These are phyloP conservation scores for Euura saliciscinereae DNA, from an alignment of 1,140 invertebrate species.

Conservation along the genomic window DNA sequence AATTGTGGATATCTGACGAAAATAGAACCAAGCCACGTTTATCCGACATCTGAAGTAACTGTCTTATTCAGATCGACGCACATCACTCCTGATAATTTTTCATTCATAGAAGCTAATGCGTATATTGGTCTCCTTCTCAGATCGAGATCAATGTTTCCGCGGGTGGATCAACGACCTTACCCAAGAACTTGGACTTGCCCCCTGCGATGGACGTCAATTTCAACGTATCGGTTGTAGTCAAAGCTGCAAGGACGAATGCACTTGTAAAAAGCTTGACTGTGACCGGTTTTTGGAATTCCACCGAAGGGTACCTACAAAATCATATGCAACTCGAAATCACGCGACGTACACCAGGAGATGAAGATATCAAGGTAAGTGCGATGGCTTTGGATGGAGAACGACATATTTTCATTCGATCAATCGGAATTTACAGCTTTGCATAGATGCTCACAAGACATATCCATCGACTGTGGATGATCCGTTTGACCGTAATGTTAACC, in stretches of 20 bases:
- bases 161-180: slow-evolving; percentile 22
- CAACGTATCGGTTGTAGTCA: slow-evolving; percentile 34
- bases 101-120: too few relatives aligned
- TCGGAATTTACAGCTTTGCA: slow-evolving; percentile 41
- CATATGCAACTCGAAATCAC: slow-evolving; percentile 42
- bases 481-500: slow-evolving; percentile 19
- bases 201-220: slow-evolving; percentile 28
- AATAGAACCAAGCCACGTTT: slow-evolving; percentile 31
- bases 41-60: slow-evolving; percentile 36
- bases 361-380: slow-evolving; percentile 39
- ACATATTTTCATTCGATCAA: background rate
- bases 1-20: slow-evolving; percentile 35
- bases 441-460: slow-evolving; percentile 45
- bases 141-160: too few relatives aligned
- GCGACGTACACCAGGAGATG: slow-evolving; percentile 41
- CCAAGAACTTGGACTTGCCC: slow-evolving; percentile 16
- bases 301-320: slow-evolving; percentile 37
- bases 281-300: slow-evolving; percentile 39
- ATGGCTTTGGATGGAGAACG: background rate
- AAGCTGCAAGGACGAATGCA: slow-evolving; percentile 29
- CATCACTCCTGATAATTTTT: too few relatives aligned
- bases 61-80: too few relatives aligned
- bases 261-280: slow-evolving; percentile 44
- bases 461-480: slow-evolving; percentile 22
- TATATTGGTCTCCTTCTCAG: too few relatives aligned